These are phyloP conservation scores for Hetaerina titia DNA, from an alignment of 2,888 invertebrate genomes.

Conservation along the genomic window DNA sequence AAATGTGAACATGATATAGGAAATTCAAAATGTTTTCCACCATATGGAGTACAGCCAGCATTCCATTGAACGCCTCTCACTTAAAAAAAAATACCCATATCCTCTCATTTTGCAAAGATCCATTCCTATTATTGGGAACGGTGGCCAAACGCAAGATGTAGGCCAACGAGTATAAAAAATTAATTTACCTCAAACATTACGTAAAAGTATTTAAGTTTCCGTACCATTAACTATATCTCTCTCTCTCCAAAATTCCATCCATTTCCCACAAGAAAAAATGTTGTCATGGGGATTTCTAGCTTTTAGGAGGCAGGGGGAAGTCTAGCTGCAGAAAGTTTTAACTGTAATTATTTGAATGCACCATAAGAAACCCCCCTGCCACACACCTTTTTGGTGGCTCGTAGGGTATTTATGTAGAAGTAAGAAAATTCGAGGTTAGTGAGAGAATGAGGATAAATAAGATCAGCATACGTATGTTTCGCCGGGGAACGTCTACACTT, in stretches of 20 bases:
- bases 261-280: constrained; percentile 16
- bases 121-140: not conserved
- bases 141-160: not conserved
- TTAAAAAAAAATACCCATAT: not conserved
- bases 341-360: too few relatives aligned
- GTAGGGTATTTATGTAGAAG: too few relatives aligned
- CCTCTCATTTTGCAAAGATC: not conserved
- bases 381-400: too few relatives aligned
- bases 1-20: too few relatives aligned
- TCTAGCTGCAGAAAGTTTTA: not conserved
- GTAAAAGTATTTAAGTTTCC: not conserved
- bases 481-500: not conserved
- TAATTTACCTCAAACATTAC: not conserved
- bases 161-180: not conserved
- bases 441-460: not conserved
- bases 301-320: not conserved
- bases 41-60: too few relatives aligned
- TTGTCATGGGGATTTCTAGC: not conserved
- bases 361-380: too few relatives aligned
- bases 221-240: not conserved
- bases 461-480: not conserved
- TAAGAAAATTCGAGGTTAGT: not conserved
- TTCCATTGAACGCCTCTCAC: not conserved
- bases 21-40: too few relatives aligned
- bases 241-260: too few relatives aligned